These are phyloP conservation scores for Anguilla anguilla DNA, from an alignment of 2,797 vertebrate species.

Conservation along the genomic window DNA sequence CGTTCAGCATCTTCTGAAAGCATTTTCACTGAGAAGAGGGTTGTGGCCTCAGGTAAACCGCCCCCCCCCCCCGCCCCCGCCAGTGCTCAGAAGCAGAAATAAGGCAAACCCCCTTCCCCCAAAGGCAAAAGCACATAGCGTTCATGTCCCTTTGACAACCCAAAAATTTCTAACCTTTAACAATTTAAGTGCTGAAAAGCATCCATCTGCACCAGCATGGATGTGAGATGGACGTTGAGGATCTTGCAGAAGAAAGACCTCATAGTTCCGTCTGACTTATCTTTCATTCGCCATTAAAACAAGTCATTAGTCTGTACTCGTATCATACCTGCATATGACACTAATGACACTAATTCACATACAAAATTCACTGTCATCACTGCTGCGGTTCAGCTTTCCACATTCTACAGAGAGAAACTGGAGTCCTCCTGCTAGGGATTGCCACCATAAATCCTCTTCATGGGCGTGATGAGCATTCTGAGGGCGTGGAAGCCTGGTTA, in stretches of 20 bases:
- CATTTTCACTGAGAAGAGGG: slow-evolving; percentile 32
- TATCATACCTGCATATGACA: not conserved
- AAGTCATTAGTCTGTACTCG: not conserved
- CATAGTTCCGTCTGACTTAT: not conserved
- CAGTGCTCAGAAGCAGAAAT: slow-evolving; percentile 57
- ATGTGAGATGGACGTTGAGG: not conserved
- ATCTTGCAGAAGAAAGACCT: not conserved
- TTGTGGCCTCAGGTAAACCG: slow-evolving; percentile 50
- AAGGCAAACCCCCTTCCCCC: slow-evolving; percentile 47
- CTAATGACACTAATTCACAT: not conserved
- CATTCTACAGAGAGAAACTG: not conserved
- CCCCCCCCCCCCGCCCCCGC: slow-evolving; percentile 53
- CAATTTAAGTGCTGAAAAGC: slow-evolving; percentile 55
- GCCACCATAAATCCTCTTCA: not conserved
- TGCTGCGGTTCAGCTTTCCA: not conserved
- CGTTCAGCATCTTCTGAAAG: not conserved
- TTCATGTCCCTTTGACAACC: slow-evolving; percentile 31
- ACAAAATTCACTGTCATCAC: not conserved
- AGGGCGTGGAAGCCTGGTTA: not conserved
- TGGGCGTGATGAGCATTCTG: slow-evolving; percentile 38
- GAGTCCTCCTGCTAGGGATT: not conserved
- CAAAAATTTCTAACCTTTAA: slow-evolving; percentile 62
- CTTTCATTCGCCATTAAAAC: not conserved
- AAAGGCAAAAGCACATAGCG: slow-evolving; percentile 34
- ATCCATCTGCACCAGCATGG: not conserved